A percentile compares a stretch with the other conserved stretches of the same genome.
Conservation (phyloP, 2,888 invertebrate genomes). For the Drosophila algonquin region DNA sequence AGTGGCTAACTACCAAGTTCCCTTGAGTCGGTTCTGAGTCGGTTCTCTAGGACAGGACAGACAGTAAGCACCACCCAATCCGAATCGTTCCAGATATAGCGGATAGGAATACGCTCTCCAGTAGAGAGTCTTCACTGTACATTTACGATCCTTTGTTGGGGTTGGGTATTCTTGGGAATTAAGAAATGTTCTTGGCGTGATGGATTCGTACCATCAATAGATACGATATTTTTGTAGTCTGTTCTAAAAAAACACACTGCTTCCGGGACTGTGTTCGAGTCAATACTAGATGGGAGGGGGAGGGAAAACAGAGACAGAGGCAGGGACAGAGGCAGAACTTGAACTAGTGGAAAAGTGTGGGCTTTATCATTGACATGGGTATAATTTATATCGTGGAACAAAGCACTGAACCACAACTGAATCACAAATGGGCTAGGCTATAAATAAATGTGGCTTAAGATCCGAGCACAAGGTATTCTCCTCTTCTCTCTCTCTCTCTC, state of each 20-base stretch:
- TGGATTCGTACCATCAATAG: not conserved
- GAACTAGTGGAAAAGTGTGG: slow-evolving; percentile 15
- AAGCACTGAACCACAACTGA: slow-evolving; percentile 1
- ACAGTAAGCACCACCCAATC: slow-evolving; percentile 5
- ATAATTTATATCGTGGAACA: slow-evolving; percentile 21
- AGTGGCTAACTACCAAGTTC: slow-evolving; percentile 22
- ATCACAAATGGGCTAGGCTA: slow-evolving; percentile 16
- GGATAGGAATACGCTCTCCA: not conserved
- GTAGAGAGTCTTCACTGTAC: not conserved
- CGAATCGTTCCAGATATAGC: not conserved
- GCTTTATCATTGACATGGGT: slow-evolving; percentile 25
- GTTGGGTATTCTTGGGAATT: not conserved
- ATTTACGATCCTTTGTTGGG: not conserved
- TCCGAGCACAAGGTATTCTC: slow-evolving; percentile 7
- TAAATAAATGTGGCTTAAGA: slow-evolving; percentile 25
- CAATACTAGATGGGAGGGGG: slow-evolving; percentile 18
- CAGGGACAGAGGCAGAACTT: slow-evolving; percentile 1
- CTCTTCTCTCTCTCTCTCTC: slow-evolving; percentile 10
- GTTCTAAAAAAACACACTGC: slow-evolving; percentile 72
- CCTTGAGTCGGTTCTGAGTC: slow-evolving; percentile 22
- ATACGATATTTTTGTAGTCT: slow-evolving; percentile 16
- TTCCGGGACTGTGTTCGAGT: slow-evolving; percentile 47
- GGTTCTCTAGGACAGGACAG: not conserved
- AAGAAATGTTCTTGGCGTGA: not conserved
- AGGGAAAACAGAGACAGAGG: slow-evolving; percentile 2